A percentile compares a stretch with the other conserved stretches of the same genome.
These are phyloP conservation scores for Rhinopomastus cyanomelas DNA, from an alignment of 2,113 vertebrate genomes.

Conservation along the genomic window DNA sequence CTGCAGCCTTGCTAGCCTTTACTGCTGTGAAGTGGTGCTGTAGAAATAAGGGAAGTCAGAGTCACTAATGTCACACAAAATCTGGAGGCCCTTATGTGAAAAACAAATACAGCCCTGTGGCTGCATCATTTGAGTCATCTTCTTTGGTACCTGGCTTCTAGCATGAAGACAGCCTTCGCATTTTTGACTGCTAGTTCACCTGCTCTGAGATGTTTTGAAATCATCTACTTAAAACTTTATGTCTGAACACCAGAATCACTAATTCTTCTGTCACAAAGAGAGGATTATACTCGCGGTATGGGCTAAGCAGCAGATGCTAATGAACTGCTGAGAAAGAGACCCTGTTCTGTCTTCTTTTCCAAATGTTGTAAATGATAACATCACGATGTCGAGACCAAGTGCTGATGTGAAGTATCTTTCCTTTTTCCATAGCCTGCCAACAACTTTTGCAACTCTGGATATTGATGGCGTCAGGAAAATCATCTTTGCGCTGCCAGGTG, in stretches of 20 bases:
- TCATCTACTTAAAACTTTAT: not conserved
- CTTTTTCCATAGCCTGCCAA: conserved; percentile 86
- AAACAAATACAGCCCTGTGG: not conserved
- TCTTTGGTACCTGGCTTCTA: not conserved
- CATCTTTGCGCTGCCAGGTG: conserved; percentile 99
- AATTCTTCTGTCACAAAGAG: not conserved
- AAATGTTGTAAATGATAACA: not conserved
- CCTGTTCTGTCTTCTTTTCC: not conserved
- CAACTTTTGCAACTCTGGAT: conserved; percentile 98
- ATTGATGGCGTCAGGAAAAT: conserved; percentile 98
- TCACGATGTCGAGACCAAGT: not conserved
- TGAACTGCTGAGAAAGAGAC: not conserved
- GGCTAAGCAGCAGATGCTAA: conserved; percentile 13
- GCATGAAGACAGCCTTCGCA: not conserved
- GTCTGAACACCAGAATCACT: not conserved
- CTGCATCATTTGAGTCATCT: not conserved
- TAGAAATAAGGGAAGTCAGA: not conserved
- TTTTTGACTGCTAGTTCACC: not conserved
- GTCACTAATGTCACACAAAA: not conserved
- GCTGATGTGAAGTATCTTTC: conserved; percentile 13
- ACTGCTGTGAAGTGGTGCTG: not conserved
- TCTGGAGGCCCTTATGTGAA: not conserved
- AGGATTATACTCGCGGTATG: not conserved
- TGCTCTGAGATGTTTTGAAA: conserved; percentile 9
- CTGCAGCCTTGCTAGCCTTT: not conserved